Evolutionary conservation across 2,113 vertebrate species (phyloP).

Genomic region (Hippocampus mohnikei): DNA sequence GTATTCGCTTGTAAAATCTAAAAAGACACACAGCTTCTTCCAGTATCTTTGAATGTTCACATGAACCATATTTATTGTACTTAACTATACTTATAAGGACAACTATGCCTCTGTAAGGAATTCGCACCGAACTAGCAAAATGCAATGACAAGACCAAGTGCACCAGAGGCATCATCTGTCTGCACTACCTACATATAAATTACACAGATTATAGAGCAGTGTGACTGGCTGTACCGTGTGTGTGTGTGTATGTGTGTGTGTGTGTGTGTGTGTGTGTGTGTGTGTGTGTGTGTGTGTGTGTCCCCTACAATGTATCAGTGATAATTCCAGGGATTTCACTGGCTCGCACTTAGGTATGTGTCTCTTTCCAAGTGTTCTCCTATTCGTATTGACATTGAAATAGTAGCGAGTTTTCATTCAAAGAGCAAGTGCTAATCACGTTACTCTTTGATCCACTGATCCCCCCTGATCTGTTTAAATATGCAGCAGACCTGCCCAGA

Average conservation of each 20-base stretch:
- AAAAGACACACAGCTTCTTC: conserved; percentile 10
- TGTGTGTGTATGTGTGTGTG: conserved; percentile 1
- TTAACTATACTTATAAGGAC: conserved; percentile 30
- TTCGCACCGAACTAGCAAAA: conserved; percentile 37
- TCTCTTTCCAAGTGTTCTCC: conserved; percentile 17
- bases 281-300: conserved; percentile 3
- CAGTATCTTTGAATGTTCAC: conserved; percentile 19
- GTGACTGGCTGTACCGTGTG: conserved; percentile 22
- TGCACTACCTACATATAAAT: conserved; percentile 64
- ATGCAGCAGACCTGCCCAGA: conserved; percentile 66
- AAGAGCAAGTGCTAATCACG: conserved; percentile 71
- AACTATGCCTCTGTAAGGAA: conserved; percentile 43
- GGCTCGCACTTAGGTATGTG: conserved; percentile 6
- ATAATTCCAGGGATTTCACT: background rate
- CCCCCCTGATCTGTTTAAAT: conserved; percentile 68
- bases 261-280: conserved; percentile 5
- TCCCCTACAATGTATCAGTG: conserved; percentile 11
- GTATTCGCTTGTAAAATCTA: conserved; percentile 32
- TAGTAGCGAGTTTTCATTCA: conserved; percentile 65
- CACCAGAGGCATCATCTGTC: conserved; percentile 62
- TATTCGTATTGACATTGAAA: conserved; percentile 70
- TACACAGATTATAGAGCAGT: conserved; percentile 67
- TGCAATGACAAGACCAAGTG: conserved; percentile 40
- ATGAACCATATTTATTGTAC: conserved; percentile 20
- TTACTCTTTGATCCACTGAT: conserved; percentile 74